Conservation (phyloP, 2,113 vertebrate species). For the Chloebia gouldiae region DNA sequence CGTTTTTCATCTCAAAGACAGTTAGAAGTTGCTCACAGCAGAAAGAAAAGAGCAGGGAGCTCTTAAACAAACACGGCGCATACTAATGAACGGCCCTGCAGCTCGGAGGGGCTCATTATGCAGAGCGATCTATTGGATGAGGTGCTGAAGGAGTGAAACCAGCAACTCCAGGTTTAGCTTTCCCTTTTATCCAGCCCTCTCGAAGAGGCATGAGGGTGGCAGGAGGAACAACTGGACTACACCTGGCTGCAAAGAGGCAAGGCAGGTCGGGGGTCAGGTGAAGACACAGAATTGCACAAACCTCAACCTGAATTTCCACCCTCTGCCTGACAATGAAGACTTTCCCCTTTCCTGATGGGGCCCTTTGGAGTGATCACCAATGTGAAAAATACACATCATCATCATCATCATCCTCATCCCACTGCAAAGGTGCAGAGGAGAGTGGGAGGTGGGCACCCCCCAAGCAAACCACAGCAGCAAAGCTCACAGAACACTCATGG, state of each 20-base stretch:
- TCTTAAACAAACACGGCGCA: conserved; percentile 37
- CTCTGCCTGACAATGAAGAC: not conserved
- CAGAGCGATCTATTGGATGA: conserved; percentile 20
- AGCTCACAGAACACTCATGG: not conserved
- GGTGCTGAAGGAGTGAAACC: not conserved
- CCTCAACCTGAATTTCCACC: not conserved
- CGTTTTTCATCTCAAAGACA: conserved; percentile 41
- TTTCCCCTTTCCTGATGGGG: not conserved
- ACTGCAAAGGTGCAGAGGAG: not conserved
- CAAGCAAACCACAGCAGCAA: accelerated
- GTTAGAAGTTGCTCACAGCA: not conserved
- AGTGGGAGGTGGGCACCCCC: not conserved
- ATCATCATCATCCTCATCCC: not conserved
- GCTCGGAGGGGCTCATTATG: conserved; percentile 38
- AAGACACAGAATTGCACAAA: not conserved
- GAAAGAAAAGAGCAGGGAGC: conserved; percentile 15
- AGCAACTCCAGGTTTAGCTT: conserved; percentile 22
- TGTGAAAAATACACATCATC: not conserved
- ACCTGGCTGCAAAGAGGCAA: not conserved
- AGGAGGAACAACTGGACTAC: not conserved
- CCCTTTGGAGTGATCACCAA: not conserved
- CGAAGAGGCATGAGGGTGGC: not conserved
- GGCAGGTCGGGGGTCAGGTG: not conserved
- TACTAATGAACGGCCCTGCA: not conserved
- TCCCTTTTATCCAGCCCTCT: not conserved